A percentile compares a stretch with the other conserved stretches of the same genome.
phyloP scores from a whole-genome alignment of 2,888 invertebrate genomes.

The Drosophila parthenogenetica region DNA sequence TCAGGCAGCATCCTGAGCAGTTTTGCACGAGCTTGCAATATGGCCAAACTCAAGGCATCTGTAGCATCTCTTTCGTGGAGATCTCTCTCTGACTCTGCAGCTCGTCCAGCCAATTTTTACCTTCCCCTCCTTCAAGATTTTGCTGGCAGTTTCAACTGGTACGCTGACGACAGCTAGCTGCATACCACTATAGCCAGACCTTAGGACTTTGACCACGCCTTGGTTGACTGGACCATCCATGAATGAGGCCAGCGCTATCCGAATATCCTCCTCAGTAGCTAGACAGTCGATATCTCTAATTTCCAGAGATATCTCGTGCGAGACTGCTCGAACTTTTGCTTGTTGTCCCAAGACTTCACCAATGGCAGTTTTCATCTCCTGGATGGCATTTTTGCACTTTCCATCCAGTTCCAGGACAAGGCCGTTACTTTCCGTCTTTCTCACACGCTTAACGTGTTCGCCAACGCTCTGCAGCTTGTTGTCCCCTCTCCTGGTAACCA shows the following conservation, averaged over 20 bases:
- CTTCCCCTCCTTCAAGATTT: neutral
- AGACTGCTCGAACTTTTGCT: neutral
- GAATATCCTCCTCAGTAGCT: neutral
- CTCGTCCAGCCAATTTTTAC: neutral
- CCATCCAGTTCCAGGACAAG: no score
- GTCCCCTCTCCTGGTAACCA: no score
- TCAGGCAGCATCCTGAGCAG: neutral
- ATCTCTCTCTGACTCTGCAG: neutral
- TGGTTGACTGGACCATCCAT: no score
- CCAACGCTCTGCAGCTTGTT: no score
- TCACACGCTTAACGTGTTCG: no score
- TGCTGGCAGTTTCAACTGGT: no score
- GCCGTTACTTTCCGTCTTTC: no score
- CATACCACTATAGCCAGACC: no score
- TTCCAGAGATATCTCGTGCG: neutral
- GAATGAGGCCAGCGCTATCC: no score
- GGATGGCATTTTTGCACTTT: no score
- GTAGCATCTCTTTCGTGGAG: neutral
- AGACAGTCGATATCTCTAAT: neutral
- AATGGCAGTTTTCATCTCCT: neutral
- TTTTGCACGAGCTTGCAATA: neutral
- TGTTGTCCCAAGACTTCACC: neutral
- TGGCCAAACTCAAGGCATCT: neutral
- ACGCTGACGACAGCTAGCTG: no score
- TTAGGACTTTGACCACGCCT: no score